Base-by-base conservation (phyloP, 2,888 invertebrate species). In the Drosophila sordidula region DNA sequence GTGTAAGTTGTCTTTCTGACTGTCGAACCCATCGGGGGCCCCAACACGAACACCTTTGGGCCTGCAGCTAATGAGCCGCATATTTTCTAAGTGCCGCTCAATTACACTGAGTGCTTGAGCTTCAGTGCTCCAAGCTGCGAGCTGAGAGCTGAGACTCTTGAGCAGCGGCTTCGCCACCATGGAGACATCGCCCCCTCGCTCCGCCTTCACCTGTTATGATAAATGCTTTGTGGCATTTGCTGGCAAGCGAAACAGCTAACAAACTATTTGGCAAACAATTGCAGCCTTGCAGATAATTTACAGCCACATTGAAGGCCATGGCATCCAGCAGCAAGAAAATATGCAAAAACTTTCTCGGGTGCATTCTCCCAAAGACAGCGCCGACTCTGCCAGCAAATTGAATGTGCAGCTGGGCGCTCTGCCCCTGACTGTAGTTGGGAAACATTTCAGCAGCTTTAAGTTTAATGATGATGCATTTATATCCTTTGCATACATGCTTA, bases 91-190 rank as follows among this genome's bases (percentile, higher is more conserved):
- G 86, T 87, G 85, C 69, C 71, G 78, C 86, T 84, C 86, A 87
- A 86, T 86, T 86, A 89, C 89, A 75, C 67, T 89, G 87, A 86
- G 87, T 88, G 89, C 89, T 75, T 76, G 64, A 68, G 68, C 61
- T 78, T 50, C 44, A 52, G 50, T 50, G 29, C 44, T 44, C 44
- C 34, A 54, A 42, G 18, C 47, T 34, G 11, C 6, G 1, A 14
- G 36, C 14, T 22, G 42, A 42, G 12, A 44, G 47, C 16, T 12
- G 18, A 18, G 12, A 32, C 6, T 3, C 38, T 39, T 14, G 6
- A 5, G 25, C 11, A n/a, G n/a, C 29, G 11, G 39, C 25, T n/a
- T 12, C 12, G 34, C 44, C 4, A 6, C 55, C 59, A 45, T 45
- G 36, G 54, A 67, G 52, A 67, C 56, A 57, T 39, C 44, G 16